Base-by-base conservation (phyloP, 2,888 invertebrate species). In the Thymelicus lineola region DNA sequence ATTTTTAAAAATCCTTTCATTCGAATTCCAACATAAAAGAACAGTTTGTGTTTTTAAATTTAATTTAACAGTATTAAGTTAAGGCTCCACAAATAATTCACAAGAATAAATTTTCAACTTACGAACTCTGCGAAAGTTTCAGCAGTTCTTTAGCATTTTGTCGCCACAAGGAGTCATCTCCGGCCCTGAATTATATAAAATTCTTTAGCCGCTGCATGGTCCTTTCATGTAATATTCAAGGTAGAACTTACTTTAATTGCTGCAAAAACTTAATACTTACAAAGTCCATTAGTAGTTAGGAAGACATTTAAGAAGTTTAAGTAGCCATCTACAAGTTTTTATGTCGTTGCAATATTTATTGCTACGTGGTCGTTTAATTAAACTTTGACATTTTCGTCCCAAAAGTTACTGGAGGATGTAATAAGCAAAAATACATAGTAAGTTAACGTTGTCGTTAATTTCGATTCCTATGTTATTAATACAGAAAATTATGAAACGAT, bases 201-300 rank as follows among this genome's bases (percentile, higher is more conserved):
- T 15, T 17, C 53, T 46, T 12, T 14, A 20, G 28, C 53, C 50
- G 57, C 14, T 55, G 48, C 62, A 55, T 28, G 20, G 55, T 61
- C 20, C 14, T 59, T 20, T 61, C 45, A 46, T 57, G 46, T n/a
- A 55, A 68, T 62, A 68, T 68, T 62, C 57, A 62, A 17, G 46
- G 35, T 14, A n/a, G 35, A 57, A 63, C 48, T 46, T 38, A 48
- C 17, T 63, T 64, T 15, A 64, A 64, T 59, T 70, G 64, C 50
- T 46, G 53, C 17, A 64, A 63, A 64, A 70, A 70, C 63, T 58
- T 50, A 70, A 50, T 59, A 48, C 48, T 70, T 59, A 14, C 38
- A 28, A 70, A 64, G 50, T 70, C 64, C 69, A 70, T 64, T 64
- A 70, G 58, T 48, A 59, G 63, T 64, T 69, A 48, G 38, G 42